Evolutionary conservation across 2,797 vertebrate species (phyloP).

Genomic region (Xiphorhynchus erythropygius): DNA sequence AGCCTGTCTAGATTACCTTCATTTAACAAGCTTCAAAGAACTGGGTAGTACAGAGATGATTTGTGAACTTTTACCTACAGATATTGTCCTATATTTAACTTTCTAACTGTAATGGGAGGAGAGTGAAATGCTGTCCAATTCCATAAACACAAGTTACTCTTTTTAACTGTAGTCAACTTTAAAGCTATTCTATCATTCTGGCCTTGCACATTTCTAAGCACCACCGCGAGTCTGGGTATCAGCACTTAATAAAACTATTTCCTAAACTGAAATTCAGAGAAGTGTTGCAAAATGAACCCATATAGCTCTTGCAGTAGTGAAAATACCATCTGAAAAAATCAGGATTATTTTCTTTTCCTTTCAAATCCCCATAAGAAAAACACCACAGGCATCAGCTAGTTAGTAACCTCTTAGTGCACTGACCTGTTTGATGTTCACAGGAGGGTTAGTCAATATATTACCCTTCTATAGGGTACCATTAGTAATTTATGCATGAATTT

Average conservation of each 20-base stretch:
- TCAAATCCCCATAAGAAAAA: slow-evolving; percentile 8
- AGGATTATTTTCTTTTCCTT: neutral
- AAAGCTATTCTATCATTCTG: neutral
- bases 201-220: neutral
- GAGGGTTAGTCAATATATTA: slow-evolving; percentile 39
- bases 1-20: neutral
- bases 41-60: neutral
- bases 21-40: neutral
- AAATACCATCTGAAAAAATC: neutral
- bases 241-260: neutral
- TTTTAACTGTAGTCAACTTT: neutral
- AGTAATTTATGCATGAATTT: slow-evolving; percentile 33
- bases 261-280: slow-evolving; percentile 1
- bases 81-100: neutral
- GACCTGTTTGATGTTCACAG: slow-evolving; percentile 29
- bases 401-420: slow-evolving; percentile 16
- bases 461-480: slow-evolving; percentile 3
- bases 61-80: neutral
- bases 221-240: neutral
- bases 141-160: neutral
- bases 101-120: neutral
- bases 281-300: neutral
- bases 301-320: neutral
- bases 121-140: neutral
- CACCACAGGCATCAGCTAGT: slow-evolving; percentile 29